phyloP scores from a whole-genome alignment of 2,888 invertebrate species.

The Melanophora roralis region DNA sequence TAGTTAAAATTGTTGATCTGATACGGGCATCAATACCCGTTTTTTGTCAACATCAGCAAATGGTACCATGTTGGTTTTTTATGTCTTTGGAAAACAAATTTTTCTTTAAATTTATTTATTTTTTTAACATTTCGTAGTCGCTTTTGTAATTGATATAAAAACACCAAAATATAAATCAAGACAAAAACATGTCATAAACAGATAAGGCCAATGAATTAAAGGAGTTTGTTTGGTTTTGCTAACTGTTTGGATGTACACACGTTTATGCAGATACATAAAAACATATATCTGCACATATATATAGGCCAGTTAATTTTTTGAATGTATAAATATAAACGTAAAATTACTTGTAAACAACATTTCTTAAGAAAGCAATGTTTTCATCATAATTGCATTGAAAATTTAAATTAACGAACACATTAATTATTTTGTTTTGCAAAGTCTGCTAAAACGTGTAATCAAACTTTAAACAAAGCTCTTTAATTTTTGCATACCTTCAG shows the following conservation, averaged over 20 bases:
- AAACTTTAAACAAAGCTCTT: too few species aligned
- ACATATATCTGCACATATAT: too few species aligned
- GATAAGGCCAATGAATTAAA: not conserved
- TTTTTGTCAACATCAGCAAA: slow-evolving; percentile 38
- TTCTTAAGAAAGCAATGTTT: too few species aligned
- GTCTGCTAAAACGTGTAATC: too few species aligned
- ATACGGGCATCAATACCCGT: slow-evolving; percentile 23
- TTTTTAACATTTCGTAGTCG: not conserved
- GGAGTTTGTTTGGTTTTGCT: too few species aligned
- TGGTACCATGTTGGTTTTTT: slow-evolving; percentile 34
- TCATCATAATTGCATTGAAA: too few species aligned
- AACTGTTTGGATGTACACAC: not conserved
- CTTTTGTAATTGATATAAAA: slow-evolving; percentile 29
- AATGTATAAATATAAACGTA: too few species aligned
- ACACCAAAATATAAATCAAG: not conserved
- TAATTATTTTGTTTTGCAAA: too few species aligned
- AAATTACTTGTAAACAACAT: too few species aligned
- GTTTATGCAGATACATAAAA: not conserved
- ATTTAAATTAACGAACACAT: too few species aligned
- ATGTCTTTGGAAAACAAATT: slow-evolving; percentile 17
- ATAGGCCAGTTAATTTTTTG: too few species aligned
- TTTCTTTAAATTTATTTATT: not conserved
- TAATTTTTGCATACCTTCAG: too few species aligned
- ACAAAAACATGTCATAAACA: not conserved
- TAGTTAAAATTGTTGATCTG: slow-evolving; percentile 3